Evolutionary conservation across 1,140 invertebrate species (phyloP).

Genomic region (Hyposmocoma kahamanoa): DNA sequence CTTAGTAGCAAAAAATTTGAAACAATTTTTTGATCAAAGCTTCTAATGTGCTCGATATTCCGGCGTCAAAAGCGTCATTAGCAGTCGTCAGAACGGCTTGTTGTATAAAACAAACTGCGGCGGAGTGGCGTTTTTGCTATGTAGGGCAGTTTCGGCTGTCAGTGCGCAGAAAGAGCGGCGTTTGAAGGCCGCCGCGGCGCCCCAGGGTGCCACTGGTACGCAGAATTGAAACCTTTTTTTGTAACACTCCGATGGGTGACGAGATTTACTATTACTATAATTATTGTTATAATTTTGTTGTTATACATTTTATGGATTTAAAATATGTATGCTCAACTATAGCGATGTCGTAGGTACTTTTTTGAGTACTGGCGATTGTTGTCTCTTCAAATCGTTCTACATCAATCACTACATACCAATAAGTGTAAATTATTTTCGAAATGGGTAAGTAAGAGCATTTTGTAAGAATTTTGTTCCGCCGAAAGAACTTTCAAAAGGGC

Average conservation of each 20-base stretch:
- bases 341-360: no score
- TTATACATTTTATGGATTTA: conserved; percentile 1
- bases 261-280: neutral
- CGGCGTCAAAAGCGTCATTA: conserved; percentile 49
- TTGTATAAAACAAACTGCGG: conserved; percentile 65
- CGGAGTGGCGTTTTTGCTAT: conserved; percentile 21
- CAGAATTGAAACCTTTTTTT: conserved; percentile 59
- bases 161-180: conserved; percentile 35
- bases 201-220: conserved; percentile 42
- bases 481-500: no score
- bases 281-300: no score
- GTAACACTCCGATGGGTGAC: conserved; percentile 8
- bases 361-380: no score
- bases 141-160: conserved; percentile 64
- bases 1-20: no score
- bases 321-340: neutral
- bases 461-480: no score
- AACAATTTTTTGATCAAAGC: no score
- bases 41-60: conserved; percentile 23
- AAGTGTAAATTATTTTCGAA: no score
- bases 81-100: conserved; percentile 36
- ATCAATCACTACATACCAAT: no score
- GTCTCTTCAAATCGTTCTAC: no score
- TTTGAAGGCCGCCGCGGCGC: conserved; percentile 50
- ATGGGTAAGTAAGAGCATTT: no score